phyloP scores from a whole-genome alignment of 2,113 vertebrate species.

The Gallinago media region DNA sequence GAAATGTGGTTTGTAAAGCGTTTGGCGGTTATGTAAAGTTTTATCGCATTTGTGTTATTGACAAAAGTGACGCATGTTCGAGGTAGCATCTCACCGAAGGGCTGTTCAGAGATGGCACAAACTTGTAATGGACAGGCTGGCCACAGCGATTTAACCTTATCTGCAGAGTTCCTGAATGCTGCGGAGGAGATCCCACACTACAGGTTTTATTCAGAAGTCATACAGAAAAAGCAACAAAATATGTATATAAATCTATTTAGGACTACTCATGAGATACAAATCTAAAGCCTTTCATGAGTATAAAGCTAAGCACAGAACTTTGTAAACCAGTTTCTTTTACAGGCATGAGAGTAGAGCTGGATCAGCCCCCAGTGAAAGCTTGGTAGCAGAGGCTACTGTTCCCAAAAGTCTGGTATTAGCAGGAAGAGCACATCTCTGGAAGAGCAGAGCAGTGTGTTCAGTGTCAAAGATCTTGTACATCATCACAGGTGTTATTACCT shows the following conservation, averaged over 20 bases:
- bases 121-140: neutral
- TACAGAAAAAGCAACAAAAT: neutral
- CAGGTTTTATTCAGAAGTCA: neutral
- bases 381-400: neutral
- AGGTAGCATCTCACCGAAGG: neutral
- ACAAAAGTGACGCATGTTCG: neutral
- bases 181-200: fast-evolving
- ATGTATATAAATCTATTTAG: neutral
- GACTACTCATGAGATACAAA: neutral
- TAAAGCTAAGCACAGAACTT: neutral
- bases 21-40: neutral
- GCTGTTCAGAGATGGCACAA: neutral
- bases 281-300: neutral
- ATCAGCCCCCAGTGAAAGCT: neutral
- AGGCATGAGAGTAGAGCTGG: neutral
- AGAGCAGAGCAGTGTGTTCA: neutral
- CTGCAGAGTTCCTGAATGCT: neutral
- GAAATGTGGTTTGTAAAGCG: neutral
- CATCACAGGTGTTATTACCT: neutral
- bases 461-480: neutral
- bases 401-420: neutral
- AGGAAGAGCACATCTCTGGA: neutral
- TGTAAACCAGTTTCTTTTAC: neutral
- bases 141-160: neutral
- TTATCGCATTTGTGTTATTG: neutral